Evolutionary conservation across 1,140 invertebrate genomes (phyloP).

Genomic region (Drosophila ambigua): DNA sequence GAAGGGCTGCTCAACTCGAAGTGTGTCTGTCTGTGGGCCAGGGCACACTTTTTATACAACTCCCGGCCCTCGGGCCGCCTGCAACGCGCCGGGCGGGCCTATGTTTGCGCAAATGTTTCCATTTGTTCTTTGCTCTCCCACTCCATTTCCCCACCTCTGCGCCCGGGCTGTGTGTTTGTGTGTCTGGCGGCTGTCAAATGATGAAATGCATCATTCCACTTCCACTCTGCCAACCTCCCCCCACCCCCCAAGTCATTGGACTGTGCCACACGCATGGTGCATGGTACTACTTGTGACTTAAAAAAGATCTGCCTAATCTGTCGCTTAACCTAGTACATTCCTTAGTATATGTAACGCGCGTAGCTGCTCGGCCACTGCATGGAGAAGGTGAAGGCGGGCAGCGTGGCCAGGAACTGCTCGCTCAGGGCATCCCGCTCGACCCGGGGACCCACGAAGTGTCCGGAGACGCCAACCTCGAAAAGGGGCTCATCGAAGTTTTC

Average conservation of each 20-base stretch:
- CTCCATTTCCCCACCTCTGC: background rate
- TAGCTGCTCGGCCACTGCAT: slow-evolving; percentile 49
- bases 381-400: slow-evolving; percentile 43
- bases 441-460: slow-evolving; percentile 40
- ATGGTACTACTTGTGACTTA: no score
- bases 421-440: slow-evolving; percentile 27
- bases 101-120: slow-evolving; percentile 66
- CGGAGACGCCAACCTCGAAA: slow-evolving; percentile 44
- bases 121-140: slow-evolving; percentile 8
- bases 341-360: slow-evolving; percentile 55
- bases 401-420: slow-evolving; percentile 30
- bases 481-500: slow-evolving; percentile 62
- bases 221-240: background rate
- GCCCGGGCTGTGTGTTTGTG: slow-evolving; percentile 33
- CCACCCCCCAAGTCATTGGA: no score
- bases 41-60: slow-evolving; percentile 54
- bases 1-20: slow-evolving; percentile 46
- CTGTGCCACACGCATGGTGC: background rate
- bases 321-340: background rate
- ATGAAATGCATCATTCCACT: slow-evolving; percentile 49
- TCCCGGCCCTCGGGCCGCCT: background rate
- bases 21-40: slow-evolving; percentile 44
- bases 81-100: slow-evolving; percentile 17
- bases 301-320: background rate
- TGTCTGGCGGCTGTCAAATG: slow-evolving; percentile 15